A percentile compares a stretch with the other conserved stretches of the same genome.
Evolutionary conservation across 2,113 vertebrate species (phyloP).

Genomic region (Capreolus pygargus): DNA sequence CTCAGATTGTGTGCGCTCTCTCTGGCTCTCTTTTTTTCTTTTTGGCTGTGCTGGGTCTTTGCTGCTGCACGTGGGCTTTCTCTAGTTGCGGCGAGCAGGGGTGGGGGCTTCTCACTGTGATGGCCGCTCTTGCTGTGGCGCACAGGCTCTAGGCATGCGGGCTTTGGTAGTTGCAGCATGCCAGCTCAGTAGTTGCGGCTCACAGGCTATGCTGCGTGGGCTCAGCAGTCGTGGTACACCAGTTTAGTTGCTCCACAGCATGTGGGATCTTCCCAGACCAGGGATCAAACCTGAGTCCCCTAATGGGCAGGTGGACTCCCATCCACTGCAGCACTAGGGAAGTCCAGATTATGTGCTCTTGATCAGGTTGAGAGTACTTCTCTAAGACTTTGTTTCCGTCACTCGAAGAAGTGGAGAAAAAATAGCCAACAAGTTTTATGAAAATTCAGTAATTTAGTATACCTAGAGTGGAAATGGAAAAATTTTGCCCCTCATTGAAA

Average conservation of each 20-base stretch:
- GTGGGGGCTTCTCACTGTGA: not conserved
- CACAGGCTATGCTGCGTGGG: not conserved
- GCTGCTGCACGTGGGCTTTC: not conserved
- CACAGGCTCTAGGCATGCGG: not conserved
- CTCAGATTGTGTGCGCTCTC: not conserved
- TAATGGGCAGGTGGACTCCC: not conserved
- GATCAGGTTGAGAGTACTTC: not conserved
- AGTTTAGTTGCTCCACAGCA: fast-evolving
- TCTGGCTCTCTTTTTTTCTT: not conserved
- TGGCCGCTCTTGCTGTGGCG: not conserved
- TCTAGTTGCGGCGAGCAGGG: not conserved
- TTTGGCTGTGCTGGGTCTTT: not conserved
- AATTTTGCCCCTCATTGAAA: not conserved
- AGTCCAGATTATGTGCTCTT: not conserved
- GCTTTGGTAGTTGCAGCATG: not conserved
- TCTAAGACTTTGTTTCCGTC: not conserved
- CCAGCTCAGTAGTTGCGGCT: not conserved
- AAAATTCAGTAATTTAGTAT: not conserved
- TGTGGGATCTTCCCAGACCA: not conserved
- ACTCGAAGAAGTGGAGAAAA: not conserved
- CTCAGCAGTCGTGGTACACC: not conserved
- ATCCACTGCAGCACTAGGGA: not conserved
- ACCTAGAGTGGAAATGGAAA: not conserved
- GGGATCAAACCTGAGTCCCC: too few relatives aligned
- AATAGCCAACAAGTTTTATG: not conserved